Evolutionary conservation across 1,140 invertebrate species (phyloP).

Genomic region (Drosophila parvula): DNA sequence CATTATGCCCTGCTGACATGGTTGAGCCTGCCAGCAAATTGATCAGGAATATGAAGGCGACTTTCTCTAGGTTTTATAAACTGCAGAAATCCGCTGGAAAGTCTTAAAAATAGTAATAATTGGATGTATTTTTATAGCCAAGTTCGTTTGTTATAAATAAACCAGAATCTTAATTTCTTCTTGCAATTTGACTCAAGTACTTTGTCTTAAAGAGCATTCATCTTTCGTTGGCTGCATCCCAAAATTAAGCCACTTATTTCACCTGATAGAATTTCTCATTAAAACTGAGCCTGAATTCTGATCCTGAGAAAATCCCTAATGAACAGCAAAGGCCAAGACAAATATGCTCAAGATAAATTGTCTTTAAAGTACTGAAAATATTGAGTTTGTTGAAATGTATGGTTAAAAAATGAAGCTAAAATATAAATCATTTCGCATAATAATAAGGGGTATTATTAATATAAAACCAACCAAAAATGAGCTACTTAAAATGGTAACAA

Average conservation of each 20-base stretch:
- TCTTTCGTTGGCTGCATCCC: no score
- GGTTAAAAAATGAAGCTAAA: no score
- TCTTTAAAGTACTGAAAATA: not conserved
- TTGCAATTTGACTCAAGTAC: no score
- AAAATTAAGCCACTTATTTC: conserved; percentile 3
- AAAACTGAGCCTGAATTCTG: not conserved
- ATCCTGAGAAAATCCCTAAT: not conserved
- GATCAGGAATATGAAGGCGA: conserved; percentile 6
- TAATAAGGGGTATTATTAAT: no score
- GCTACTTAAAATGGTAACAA: no score
- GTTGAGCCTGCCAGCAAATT: conserved; percentile 11
- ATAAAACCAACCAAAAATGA: no score
- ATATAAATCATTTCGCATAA: no score
- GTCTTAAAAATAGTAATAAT: not conserved
- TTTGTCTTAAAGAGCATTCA: not conserved
- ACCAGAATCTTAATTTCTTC: no score
- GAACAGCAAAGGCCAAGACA: not conserved
- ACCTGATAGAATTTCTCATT: conserved; percentile 4
- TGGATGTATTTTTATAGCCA: no score
- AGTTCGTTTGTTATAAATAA: no score
- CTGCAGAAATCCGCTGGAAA: not conserved
- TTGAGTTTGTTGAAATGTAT: not conserved
- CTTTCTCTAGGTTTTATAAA: no score
- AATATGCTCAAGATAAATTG: not conserved
- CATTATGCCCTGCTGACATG: conserved; percentile 33